These are phyloP conservation scores for Cantharis nigra DNA, from an alignment of 2,888 invertebrate species.

Conservation along the genomic window DNA sequence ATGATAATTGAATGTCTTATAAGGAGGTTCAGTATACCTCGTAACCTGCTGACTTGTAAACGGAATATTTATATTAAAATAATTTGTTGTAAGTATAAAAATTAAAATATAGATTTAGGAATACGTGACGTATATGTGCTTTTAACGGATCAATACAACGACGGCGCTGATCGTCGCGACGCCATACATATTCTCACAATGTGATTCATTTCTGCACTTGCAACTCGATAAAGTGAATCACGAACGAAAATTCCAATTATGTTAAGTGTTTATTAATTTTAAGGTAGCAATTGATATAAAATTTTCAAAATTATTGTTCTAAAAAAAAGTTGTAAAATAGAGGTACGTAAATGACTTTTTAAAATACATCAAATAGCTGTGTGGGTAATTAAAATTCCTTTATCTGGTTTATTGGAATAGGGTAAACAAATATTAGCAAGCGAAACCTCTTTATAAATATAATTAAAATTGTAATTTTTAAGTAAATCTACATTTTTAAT, in stretches of 20 bases:
- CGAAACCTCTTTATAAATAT: background rate
- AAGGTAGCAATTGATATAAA: background rate
- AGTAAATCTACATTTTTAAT: background rate
- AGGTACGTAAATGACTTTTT: background rate
- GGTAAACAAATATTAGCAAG: background rate
- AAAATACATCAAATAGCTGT: background rate
- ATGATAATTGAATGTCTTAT: background rate
- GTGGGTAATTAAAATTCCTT: background rate
- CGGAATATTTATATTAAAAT: background rate
- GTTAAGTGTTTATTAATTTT: background rate
- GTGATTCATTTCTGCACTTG: background rate
- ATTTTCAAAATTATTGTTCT: background rate
- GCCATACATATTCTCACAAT: constrained; percentile 26
- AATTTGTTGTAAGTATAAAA: background rate
- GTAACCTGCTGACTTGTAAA: background rate
- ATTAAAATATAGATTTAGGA: constrained; percentile 25
- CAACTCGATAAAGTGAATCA: background rate
- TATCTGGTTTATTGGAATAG: background rate
- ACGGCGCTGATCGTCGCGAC: constrained; percentile 47
- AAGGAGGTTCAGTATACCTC: background rate
- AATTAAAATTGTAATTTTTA: background rate
- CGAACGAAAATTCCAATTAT: background rate
- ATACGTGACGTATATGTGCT: constrained; percentile 36
- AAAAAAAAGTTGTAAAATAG: background rate
- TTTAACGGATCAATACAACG: constrained; percentile 46